Conservation (phyloP, 92 coral and sea anemone genomes). For the Porites evermanni region DNA sequence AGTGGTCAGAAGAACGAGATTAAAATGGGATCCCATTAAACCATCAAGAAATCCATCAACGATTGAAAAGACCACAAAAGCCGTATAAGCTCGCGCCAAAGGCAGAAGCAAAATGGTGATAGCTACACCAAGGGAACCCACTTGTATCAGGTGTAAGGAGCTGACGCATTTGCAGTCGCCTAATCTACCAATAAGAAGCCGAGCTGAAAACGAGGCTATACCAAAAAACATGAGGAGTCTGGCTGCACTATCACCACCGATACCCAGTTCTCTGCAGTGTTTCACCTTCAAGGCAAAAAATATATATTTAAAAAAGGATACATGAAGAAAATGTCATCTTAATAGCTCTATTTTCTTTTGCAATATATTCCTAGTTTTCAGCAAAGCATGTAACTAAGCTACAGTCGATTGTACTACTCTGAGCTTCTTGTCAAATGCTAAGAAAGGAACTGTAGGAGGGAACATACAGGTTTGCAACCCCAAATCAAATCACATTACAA, state of each 20-base stretch:
- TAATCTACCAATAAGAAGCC: background rate
- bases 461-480: too few relatives aligned
- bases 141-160: background rate
- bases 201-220: background rate
- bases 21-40: background rate
- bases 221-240: background rate
- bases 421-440: too few relatives aligned
- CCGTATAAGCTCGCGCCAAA: background rate
- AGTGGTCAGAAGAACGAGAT: background rate
- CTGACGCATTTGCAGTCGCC: slow-evolving; percentile 12
- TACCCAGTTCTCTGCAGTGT: slow-evolving; percentile 7
- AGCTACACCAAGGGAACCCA: background rate
- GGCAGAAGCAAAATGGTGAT: background rate
- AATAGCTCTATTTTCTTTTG: too few relatives aligned
- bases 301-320: background rate
- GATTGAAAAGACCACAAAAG: background rate
- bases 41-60: background rate
- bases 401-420: too few relatives aligned
- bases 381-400: too few relatives aligned
- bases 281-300: background rate
- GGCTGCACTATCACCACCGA: background rate
- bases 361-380: too few relatives aligned
- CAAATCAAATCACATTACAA: too few relatives aligned
- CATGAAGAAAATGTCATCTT: background rate
- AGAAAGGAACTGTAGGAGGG: too few relatives aligned